Conservation (phyloP, 1,140 invertebrate genomes). For the Diabrotica virgifera region DNA sequence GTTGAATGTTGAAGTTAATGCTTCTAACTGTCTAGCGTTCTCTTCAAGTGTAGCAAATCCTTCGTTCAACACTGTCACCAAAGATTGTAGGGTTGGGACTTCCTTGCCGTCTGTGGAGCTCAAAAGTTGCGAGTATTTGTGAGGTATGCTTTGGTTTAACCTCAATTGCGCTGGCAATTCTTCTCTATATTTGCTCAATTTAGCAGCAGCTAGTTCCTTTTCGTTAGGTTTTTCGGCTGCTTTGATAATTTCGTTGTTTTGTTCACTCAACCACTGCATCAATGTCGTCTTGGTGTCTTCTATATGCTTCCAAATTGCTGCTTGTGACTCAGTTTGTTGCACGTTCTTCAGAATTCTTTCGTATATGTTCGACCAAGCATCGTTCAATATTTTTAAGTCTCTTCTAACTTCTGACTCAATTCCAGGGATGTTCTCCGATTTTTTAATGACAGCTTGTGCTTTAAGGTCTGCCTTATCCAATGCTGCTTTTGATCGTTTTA, state of each 20-base stretch:
- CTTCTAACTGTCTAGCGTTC: slow-evolving; percentile 73
- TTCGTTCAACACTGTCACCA: slow-evolving; percentile 68
- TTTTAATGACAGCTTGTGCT: slow-evolving; percentile 66
- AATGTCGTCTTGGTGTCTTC: slow-evolving; percentile 81
- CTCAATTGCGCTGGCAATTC: slow-evolving; percentile 77
- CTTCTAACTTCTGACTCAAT: slow-evolving; percentile 68
- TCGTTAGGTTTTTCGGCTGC: slow-evolving; percentile 74
- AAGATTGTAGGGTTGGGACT: slow-evolving; percentile 65
- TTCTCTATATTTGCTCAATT: slow-evolving; percentile 79
- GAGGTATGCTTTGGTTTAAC: slow-evolving; percentile 69
- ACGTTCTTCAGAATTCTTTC: slow-evolving; percentile 66
- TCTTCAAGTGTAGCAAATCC: slow-evolving; percentile 75
- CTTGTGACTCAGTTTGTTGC: slow-evolving; percentile 81
- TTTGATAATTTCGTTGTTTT: slow-evolving; percentile 69
- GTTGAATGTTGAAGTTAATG: slow-evolving; percentile 64
- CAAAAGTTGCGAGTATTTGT: slow-evolving; percentile 77
- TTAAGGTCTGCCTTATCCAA: slow-evolving; percentile 74
- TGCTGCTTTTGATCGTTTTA: slow-evolving; percentile 70
- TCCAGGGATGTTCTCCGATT: slow-evolving; percentile 70
- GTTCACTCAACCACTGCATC: slow-evolving; percentile 78
- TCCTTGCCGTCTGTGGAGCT: slow-evolving; percentile 73
- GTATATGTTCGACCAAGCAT: slow-evolving; percentile 72
- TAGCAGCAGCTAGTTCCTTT: slow-evolving; percentile 72
- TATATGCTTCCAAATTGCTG: slow-evolving; percentile 89
- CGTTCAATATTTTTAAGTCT: slow-evolving; percentile 60